These are phyloP conservation scores for Centrocercus urophasianus DNA, from an alignment of 2,113 vertebrate species.

Conservation along the genomic window DNA sequence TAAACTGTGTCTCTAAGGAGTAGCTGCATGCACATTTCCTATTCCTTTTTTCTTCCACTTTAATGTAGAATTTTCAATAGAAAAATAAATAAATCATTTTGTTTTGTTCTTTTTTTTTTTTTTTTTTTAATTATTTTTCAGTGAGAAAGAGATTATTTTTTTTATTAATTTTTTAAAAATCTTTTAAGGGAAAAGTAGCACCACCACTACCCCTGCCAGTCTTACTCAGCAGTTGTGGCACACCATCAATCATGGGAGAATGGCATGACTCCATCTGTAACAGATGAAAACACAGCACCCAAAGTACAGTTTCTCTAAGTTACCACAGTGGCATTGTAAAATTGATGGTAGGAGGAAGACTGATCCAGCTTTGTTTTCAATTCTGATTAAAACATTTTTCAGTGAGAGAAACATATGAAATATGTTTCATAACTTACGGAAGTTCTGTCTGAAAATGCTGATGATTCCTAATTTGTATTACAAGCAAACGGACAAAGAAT, in stretches of 20 bases:
- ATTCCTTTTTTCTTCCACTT: background rate
- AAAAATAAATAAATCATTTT: no score
- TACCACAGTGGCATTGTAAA: accelerated
- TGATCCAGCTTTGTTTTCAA: background rate
- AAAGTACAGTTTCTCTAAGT: background rate
- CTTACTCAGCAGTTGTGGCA: background rate
- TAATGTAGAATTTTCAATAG: no score
- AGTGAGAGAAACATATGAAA: background rate
- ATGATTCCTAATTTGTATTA: background rate
- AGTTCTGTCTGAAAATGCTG: background rate
- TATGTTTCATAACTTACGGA: background rate
- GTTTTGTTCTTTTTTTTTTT: background rate
- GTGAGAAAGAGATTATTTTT: background rate
- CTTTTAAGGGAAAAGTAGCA: background rate
- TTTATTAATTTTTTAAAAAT: accelerated
- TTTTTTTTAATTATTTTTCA: background rate
- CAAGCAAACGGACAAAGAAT: background rate
- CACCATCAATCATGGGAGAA: background rate
- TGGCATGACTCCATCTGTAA: background rate
- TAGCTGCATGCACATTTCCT: accelerated
- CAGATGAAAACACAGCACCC: background rate
- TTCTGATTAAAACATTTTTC: background rate
- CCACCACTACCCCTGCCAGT: background rate
- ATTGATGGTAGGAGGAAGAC: accelerated
- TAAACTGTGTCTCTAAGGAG: background rate